These are phyloP conservation scores for Zophobas atratus DNA, from an alignment of 1,140 invertebrate species.

Conservation along the genomic window DNA sequence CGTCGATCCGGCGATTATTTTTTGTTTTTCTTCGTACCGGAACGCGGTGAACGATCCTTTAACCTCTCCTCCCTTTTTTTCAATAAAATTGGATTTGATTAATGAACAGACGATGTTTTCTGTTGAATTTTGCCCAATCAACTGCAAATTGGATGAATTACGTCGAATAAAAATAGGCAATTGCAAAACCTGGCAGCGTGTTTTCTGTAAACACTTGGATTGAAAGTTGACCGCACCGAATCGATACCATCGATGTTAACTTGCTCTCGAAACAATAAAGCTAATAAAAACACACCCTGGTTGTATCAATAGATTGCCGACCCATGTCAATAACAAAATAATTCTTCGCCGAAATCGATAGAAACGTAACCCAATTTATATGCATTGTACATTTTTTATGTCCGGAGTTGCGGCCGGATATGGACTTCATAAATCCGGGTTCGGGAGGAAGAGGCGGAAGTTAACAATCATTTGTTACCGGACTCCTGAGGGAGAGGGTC, in stretches of 20 bases:
- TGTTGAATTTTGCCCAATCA: conserved; percentile 32
- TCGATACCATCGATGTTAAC: conserved; percentile 39
- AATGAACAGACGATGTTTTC: conserved; percentile 9
- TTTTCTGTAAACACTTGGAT: conserved; percentile 42
- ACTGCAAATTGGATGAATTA: conserved; percentile 36
- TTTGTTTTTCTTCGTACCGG: neutral
- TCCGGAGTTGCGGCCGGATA: neutral
- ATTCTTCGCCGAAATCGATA: conserved; percentile 7
- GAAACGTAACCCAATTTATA: neutral
- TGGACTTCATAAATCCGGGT: conserved; percentile 6
- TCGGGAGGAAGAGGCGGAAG: neutral
- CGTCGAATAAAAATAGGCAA: conserved; percentile 37
- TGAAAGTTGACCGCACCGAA: conserved; percentile 38
- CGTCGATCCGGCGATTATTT: neutral
- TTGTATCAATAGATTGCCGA: conserved; percentile 41
- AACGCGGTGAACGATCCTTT: conserved; percentile 6
- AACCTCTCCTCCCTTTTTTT: neutral
- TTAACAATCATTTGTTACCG: conserved; percentile 27
- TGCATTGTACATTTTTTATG: conserved; percentile 6
- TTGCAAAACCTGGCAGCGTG: conserved; percentile 17
- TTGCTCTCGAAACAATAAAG: conserved; percentile 35
- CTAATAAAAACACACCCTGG: conserved; percentile 38
- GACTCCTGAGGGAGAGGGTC: neutral
- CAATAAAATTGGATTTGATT: neutral
- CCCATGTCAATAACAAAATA: conserved; percentile 40